These are phyloP conservation scores for Euphonia xanthogaster DNA, from an alignment of 2,797 vertebrate species.

Conservation along the genomic window DNA sequence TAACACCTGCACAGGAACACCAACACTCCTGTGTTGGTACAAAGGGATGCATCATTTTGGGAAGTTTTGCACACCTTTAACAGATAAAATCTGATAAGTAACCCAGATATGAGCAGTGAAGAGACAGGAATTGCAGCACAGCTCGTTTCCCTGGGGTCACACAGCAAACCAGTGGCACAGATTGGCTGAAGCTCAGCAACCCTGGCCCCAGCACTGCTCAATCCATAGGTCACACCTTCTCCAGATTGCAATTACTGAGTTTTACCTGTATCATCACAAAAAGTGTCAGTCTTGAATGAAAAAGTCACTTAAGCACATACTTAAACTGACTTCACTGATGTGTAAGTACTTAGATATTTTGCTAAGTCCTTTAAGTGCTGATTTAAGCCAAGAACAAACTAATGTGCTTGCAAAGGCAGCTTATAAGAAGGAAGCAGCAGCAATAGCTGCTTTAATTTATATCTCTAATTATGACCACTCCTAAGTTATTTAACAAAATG, in stretches of 20 bases:
- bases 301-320: neutral
- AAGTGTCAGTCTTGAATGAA: neutral
- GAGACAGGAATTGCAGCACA: neutral
- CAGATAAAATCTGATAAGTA: neutral
- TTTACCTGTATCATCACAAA: neutral
- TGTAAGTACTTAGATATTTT: neutral
- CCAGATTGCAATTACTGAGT: neutral
- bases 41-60: neutral
- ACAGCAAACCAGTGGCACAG: neutral
- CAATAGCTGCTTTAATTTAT: neutral
- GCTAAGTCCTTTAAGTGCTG: neutral
- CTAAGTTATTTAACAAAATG: neutral
- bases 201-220: neutral
- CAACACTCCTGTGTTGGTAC: rapidly evolving
- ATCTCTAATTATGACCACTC: neutral
- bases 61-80: neutral
- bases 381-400: neutral
- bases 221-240: neutral
- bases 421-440: neutral
- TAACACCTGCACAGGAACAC: neutral
- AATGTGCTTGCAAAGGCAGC: neutral
- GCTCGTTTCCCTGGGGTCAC: neutral
- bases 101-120: neutral
- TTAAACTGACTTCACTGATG: neutral
- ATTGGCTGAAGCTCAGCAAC: neutral